These are phyloP conservation scores for Apodemia zela DNA, from an alignment of 2,888 invertebrate species.

Conservation along the genomic window DNA sequence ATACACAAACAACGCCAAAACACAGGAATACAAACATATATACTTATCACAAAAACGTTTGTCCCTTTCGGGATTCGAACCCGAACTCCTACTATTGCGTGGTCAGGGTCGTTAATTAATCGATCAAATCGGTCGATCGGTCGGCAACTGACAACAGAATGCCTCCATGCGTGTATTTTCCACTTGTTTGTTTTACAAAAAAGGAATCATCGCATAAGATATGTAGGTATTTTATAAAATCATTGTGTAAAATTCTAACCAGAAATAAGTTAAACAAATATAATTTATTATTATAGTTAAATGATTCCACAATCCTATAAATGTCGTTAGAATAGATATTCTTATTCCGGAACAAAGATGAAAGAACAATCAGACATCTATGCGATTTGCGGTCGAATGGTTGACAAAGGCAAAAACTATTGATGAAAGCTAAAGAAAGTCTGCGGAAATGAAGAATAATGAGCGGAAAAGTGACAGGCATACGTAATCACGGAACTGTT, in stretches of 20 bases:
- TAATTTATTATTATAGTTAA: not conserved
- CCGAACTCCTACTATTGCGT: no score
- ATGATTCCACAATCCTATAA: not conserved
- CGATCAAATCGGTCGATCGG: no score
- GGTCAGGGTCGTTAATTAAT: no score
- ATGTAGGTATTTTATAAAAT: no score
- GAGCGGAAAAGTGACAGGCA: conserved; percentile 21
- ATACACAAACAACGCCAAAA: no score
- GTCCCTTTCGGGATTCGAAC: no score
- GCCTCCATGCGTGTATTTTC: no score
- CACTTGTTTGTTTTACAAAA: no score
- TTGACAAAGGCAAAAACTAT: conserved; percentile 19
- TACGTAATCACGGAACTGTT: conserved; percentile 20
- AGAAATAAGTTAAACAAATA: not conserved
- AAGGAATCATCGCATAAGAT: no score
- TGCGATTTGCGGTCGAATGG: conserved; percentile 14
- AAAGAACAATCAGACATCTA: conserved; percentile 15
- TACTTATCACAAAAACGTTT: no score
- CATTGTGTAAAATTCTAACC: not conserved
- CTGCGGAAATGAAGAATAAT: conserved; percentile 24
- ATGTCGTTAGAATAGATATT: not conserved
- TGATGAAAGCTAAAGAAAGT: conserved; percentile 21
- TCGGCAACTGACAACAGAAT: no score
- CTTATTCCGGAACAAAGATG: conserved; percentile 12
- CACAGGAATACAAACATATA: no score